These are phyloP conservation scores for Drosophila acutilabella DNA, from an alignment of 2,888 invertebrate genomes.

Conservation along the genomic window DNA sequence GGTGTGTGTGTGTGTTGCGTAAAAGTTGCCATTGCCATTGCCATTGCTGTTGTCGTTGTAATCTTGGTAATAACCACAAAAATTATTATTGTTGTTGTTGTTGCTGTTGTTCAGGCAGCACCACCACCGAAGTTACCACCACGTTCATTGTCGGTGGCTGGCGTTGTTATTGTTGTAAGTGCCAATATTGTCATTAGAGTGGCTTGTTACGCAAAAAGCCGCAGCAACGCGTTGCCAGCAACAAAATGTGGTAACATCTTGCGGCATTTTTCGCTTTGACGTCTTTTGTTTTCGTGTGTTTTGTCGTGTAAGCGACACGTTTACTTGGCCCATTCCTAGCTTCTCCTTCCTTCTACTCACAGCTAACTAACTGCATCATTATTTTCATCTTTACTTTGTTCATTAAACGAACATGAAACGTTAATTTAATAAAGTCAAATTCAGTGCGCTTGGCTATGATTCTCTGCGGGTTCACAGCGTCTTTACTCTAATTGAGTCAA, in stretches of 20 bases:
- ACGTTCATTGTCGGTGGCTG: conserved; percentile 47
- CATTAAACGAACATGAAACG: conserved; percentile 81
- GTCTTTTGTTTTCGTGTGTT: conserved; percentile 65
- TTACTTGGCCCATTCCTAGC: conserved; percentile 34
- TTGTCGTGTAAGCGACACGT: conserved; percentile 72
- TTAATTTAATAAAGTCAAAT: conserved; percentile 80
- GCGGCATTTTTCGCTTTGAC: conserved; percentile 73
- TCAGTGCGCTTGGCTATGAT: conserved; percentile 44
- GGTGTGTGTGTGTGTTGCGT: conserved; percentile 30
- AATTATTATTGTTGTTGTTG: conserved; percentile 75
- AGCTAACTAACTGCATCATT: conserved; percentile 72
- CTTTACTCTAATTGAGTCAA: conserved; percentile 47
- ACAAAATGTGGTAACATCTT: conserved; percentile 77
- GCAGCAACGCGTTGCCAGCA: conserved; percentile 62
- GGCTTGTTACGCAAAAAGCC: conserved; percentile 78
- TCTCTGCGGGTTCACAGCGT: not conserved
- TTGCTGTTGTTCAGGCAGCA: conserved; percentile 16
- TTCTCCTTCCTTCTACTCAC: not conserved
- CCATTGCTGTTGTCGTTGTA: conserved; percentile 65
- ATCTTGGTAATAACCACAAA: conserved; percentile 81
- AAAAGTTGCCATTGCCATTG: conserved; percentile 57
- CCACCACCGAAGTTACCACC: conserved; percentile 5
- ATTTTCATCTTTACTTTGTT: conserved; percentile 78
- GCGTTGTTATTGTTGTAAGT: conserved; percentile 78
- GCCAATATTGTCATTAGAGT: conserved; percentile 82